A percentile compares a stretch with the other conserved stretches of the same genome.
Conservation (phyloP, 2,113 vertebrate genomes). For the Colaptes auratus region DNA sequence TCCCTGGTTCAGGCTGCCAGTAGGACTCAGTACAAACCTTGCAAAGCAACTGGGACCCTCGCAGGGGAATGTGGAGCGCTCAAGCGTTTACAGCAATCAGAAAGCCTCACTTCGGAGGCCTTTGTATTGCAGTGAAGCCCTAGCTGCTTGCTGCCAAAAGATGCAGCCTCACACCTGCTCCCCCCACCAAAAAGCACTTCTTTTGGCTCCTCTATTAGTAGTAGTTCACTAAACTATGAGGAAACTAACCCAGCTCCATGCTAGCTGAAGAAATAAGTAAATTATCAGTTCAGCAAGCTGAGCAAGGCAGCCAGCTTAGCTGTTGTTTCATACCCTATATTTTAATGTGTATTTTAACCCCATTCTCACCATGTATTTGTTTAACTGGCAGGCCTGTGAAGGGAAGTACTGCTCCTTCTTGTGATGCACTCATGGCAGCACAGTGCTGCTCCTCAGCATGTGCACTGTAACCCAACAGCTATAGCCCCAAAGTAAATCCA, state of each 20-base stretch:
- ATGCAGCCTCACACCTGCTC: neutral
- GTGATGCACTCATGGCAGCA: neutral
- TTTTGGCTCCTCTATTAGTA: neutral
- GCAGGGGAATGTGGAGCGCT: neutral
- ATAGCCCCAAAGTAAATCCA: neutral
- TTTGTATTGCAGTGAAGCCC: accelerated
- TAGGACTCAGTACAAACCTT: neutral
- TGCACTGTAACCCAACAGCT: accelerated
- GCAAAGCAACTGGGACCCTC: accelerated
- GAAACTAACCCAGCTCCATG: neutral
- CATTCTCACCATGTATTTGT: neutral
- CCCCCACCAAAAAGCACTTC: neutral
- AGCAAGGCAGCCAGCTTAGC: neutral
- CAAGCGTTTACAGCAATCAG: accelerated
- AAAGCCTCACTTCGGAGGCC: neutral
- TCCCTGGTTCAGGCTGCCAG: neutral
- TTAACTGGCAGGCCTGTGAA: accelerated
- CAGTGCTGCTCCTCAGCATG: neutral
- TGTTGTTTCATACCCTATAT: neutral
- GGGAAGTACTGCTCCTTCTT: accelerated
- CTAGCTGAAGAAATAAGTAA: neutral
- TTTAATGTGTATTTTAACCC: neutral
- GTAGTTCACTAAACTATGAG: neutral
- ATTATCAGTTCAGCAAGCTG: neutral
- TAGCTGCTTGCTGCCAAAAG: neutral